phyloP scores from a whole-genome alignment of 2,888 invertebrate genomes.

The Anarsia innoxiella region DNA sequence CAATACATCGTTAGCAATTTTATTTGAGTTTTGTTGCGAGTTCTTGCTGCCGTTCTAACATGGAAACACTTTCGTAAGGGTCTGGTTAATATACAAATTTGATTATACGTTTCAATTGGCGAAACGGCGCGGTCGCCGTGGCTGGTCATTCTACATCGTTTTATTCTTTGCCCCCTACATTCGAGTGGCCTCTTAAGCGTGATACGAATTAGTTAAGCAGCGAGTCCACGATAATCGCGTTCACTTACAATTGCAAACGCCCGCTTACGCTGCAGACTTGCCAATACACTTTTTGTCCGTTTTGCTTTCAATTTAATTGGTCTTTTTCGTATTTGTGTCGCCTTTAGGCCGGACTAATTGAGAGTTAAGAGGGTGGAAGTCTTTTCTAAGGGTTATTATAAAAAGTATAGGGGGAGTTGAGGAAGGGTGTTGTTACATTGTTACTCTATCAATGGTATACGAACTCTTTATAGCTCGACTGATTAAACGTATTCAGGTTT shows the following conservation, averaged over 20 bases:
- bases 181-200: constrained; percentile 44
- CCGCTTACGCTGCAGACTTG: constrained; percentile 45
- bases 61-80: constrained; percentile 50
- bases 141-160: constrained; percentile 34
- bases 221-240: constrained; percentile 51
- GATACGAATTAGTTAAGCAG: constrained; percentile 61
- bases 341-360: constrained; percentile 17
- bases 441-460: constrained; percentile 4
- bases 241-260: constrained; percentile 62
- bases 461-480: neutral
- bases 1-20: constrained; percentile 55
- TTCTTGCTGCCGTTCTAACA: constrained; percentile 38
- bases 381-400: too few species aligned
- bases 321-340: constrained; percentile 29
- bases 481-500: constrained; percentile 5
- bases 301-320: constrained; percentile 46
- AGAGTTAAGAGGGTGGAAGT: constrained; percentile 6
- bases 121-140: constrained; percentile 32
- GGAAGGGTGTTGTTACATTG: constrained; percentile 5
- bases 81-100: constrained; percentile 48
- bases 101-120: constrained; percentile 48
- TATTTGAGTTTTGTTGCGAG: constrained; percentile 42
- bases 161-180: constrained; percentile 37
- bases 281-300: constrained; percentile 47
- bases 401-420: constrained; percentile 1